These are phyloP conservation scores for Mycalesis mineus DNA, from an alignment of 2,888 invertebrate genomes.

Conservation along the genomic window DNA sequence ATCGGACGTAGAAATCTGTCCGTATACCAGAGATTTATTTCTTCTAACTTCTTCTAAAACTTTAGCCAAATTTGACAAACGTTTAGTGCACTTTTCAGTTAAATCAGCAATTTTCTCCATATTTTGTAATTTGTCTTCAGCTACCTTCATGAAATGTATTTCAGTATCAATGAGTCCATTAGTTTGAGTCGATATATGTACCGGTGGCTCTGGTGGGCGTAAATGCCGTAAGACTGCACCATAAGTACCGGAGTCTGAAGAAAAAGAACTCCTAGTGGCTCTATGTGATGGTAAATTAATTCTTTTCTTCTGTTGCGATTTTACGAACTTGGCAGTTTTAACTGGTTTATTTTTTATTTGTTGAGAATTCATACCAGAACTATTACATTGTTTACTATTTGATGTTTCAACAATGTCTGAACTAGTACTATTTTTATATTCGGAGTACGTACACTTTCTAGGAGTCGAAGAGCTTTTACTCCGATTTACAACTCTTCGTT, in stretches of 20 bases:
- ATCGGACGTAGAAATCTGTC: constrained; percentile 59
- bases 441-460: constrained; percentile 26
- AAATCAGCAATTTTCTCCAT: constrained; percentile 73
- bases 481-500: constrained; percentile 29
- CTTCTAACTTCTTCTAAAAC: constrained; percentile 69
- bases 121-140: constrained; percentile 66
- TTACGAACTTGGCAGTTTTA: neutral
- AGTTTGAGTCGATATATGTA: constrained; percentile 59
- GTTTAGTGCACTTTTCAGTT: constrained; percentile 68
- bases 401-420: constrained; percentile 21
- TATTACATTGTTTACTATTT: constrained; percentile 13
- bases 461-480: constrained; percentile 49
- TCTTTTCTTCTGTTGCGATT: constrained; percentile 10
- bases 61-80: constrained; percentile 67
- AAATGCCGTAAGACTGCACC: constrained; percentile 13
- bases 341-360: neutral
- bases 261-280: constrained; percentile 31
- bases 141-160: constrained; percentile 56
- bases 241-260: constrained; percentile 41
- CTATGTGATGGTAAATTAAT: constrained; percentile 26
- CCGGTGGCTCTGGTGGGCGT: constrained; percentile 29
- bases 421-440: constrained; percentile 24
- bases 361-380: constrained; percentile 27
- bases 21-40: constrained; percentile 64
- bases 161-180: constrained; percentile 48